Evolutionary conservation across 2,888 invertebrate species (phyloP).

Genomic region (Thecophora atra): DNA sequence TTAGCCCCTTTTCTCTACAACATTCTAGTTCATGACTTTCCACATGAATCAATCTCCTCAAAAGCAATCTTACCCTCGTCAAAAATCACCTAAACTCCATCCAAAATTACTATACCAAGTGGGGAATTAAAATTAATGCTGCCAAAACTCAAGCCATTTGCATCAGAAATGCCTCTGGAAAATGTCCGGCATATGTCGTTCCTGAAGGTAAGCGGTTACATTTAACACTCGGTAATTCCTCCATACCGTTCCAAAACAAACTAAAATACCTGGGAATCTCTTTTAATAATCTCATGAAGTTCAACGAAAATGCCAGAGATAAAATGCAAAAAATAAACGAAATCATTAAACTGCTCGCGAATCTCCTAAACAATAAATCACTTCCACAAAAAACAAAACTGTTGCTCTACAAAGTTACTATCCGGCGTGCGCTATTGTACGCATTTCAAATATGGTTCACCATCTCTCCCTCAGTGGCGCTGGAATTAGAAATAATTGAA

Average conservation of each 20-base stretch:
- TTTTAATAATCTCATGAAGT: slow-evolving; percentile 18
- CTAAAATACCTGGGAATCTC: slow-evolving; percentile 32
- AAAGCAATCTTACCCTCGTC: slow-evolving; percentile 14
- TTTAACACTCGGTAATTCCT: neutral
- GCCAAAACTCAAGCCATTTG: slow-evolving; percentile 32
- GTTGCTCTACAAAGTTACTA: no score
- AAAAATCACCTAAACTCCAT: slow-evolving; percentile 11
- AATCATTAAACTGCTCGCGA: neutral
- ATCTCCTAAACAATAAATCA: neutral
- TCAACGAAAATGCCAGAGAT: neutral
- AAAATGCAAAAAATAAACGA: neutral
- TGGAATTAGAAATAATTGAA: no score
- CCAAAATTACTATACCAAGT: slow-evolving; percentile 27
- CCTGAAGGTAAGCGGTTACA: slow-evolving; percentile 30
- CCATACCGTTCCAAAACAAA: slow-evolving; percentile 2
- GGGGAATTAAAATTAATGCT: slow-evolving; percentile 36
- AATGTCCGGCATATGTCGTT: slow-evolving; percentile 16
- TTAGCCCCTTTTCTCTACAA: slow-evolving; percentile 38
- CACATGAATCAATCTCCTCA: slow-evolving; percentile 18
- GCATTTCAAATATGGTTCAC: no score
- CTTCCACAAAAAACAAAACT: neutral
- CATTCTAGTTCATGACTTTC: slow-evolving; percentile 40
- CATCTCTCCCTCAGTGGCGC: no score
- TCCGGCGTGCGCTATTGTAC: no score
- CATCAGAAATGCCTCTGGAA: slow-evolving; percentile 35